Evolutionary conservation across 2,797 vertebrate species (phyloP), one percentile per base, ranked within the genome.

Genomic region (Alfaro cultratus): DNA sequence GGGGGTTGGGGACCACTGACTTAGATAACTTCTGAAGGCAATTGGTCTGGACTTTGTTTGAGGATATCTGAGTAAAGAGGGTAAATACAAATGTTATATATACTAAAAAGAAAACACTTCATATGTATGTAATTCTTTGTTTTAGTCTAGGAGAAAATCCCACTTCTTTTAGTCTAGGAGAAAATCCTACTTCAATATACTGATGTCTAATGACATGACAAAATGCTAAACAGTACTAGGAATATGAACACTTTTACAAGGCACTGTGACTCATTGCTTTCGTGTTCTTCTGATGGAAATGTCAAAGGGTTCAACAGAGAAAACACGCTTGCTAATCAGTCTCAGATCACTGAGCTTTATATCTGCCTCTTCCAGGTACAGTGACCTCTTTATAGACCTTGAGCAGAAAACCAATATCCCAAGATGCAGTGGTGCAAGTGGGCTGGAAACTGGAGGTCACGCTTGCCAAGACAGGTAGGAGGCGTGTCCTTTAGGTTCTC

Each of bases 401-500:
- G 70, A 82, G 57, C 18, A 86, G 77, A 91, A 92, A 95, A 95
- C 91, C 86, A 91, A 94, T 79, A 92, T 95, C 93, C 96, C 96
- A 95, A 91, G 88, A 92, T 95, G 94, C 96, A 93, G 89, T 91
- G 93, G 95, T 94, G 93, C 92, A 87, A 89, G 92, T 96, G 95
- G 95, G 93, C 93, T n/a, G 94, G 94, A 84, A 87, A 91, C 82
- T 96, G 92, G 95, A 92, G 93, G 83, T 91, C 88, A 86, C 92
- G 90, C 94, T 94, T 94, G 86, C 93, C 83, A 21, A 85, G 87
- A 88, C 94, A 96, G 96, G 96, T 96, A 95, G 88, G 93, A 72
- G 88, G 89, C 36, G 93, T 92, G 93, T 90, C 89, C 88, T 80
- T 81, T 53, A 47, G 3, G 77, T 70, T 78, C n/a, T 11, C 31